Percentiles rank a stretch among this genome's conserved stretches.
Conservation (phyloP, 2,888 invertebrate genomes). For the Esperia sulphurella region DNA sequence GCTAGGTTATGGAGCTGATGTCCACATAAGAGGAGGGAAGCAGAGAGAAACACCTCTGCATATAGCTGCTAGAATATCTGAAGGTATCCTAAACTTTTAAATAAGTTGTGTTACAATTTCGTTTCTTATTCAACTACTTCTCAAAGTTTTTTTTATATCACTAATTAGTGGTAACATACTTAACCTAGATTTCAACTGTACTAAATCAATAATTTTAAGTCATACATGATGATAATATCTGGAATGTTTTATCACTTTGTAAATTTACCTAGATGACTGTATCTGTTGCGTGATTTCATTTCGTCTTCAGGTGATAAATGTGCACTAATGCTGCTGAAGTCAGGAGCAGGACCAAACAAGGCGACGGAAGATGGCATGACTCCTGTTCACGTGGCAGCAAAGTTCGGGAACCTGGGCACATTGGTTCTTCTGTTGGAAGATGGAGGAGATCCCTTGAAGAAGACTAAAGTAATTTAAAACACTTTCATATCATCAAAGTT, state of each 20-base stretch:
- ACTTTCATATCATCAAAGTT: neutral
- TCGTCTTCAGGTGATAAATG: constrained; percentile 79
- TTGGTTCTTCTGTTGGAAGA: constrained; percentile 93
- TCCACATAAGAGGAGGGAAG: constrained; percentile 94
- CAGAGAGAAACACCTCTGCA: constrained; percentile 97
- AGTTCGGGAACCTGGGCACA: constrained; percentile 93
- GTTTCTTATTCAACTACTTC: too few relatives aligned
- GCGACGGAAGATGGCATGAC: constrained; percentile 98
- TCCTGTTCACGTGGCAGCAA: constrained; percentile 97
- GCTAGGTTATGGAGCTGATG: constrained; percentile 97
- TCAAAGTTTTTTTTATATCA: too few relatives aligned
- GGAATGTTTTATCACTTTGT: too few relatives aligned
- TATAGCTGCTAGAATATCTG: constrained; percentile 96
- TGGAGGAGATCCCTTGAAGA: constrained; percentile 94
- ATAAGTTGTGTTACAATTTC: too few relatives aligned
- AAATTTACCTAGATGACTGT: too few relatives aligned
- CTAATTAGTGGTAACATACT: too few relatives aligned
- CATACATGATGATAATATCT: too few relatives aligned
- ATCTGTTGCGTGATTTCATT: neutral
- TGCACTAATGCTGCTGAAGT: constrained; percentile 97
- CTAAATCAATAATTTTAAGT: too few relatives aligned
- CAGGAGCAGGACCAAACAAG: constrained; percentile 97
- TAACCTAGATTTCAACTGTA: too few relatives aligned
- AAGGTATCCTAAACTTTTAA: too few relatives aligned
- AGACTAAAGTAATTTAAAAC: constrained; percentile 86